Percentiles rank a stretch among this genome's conserved stretches.
Evolutionary conservation across 2,888 invertebrate genomes (phyloP).

Genomic region (Eustalomyia histrio): DNA sequence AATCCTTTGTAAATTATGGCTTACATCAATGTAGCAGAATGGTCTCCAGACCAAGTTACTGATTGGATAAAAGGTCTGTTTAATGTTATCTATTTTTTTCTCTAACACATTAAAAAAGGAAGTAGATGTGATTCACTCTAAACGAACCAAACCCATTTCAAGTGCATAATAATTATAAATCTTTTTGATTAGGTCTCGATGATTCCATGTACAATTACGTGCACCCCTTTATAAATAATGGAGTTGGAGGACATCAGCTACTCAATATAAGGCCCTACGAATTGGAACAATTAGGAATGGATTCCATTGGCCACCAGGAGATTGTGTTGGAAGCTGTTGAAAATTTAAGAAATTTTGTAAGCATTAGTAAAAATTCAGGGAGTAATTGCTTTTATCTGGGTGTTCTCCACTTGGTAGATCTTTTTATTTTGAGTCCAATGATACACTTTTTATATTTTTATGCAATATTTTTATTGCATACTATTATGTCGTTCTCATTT

Average conservation of each 20-base stretch:
- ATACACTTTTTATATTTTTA: no score
- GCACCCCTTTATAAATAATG: conserved; percentile 88
- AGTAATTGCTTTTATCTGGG: not conserved
- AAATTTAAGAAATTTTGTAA: conserved; percentile 92
- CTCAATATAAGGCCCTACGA: conserved; percentile 92
- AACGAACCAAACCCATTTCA: conserved; percentile 40
- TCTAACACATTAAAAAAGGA: not conserved
- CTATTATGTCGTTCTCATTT: no score
- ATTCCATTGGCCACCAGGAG: conserved; percentile 95
- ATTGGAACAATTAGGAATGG: conserved; percentile 91
- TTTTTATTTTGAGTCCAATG: no score
- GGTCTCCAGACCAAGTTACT: conserved; percentile 93
- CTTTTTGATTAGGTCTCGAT: conserved; percentile 74
- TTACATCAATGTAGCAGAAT: conserved; percentile 91
- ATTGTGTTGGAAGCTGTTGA: conserved; percentile 95
- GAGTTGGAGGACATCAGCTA: conserved; percentile 88
- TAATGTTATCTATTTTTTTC: not conserved
- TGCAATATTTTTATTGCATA: no score
- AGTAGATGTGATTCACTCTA: conserved; percentile 37
- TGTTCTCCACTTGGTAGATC: not conserved
- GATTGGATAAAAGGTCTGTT: conserved; percentile 92
- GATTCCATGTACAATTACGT: conserved; percentile 88
- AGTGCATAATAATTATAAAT: conserved; percentile 10
- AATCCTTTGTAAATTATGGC: conserved; percentile 81
- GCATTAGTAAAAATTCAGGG: conserved; percentile 70